These are phyloP conservation scores for Abramis brama DNA, from an alignment of 2,113 vertebrate species.

Conservation along the genomic window DNA sequence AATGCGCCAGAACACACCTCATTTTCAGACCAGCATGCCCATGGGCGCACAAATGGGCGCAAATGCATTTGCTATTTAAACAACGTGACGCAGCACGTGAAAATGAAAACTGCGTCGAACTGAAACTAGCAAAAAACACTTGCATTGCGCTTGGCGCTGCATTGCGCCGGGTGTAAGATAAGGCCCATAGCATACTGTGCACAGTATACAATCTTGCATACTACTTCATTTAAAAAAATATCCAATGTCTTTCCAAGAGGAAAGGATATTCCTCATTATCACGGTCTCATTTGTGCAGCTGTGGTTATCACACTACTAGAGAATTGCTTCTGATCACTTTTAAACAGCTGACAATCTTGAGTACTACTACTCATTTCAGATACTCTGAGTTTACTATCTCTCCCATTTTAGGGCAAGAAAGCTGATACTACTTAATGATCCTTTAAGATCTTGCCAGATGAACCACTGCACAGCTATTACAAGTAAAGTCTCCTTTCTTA, in stretches of 20 bases:
- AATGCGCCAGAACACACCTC: too few relatives aligned
- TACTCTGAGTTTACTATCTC: neutral
- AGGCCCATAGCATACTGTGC: neutral
- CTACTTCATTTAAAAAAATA: neutral
- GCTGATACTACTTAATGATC: conserved; percentile 15
- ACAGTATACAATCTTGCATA: neutral
- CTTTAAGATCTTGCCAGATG: conserved; percentile 26
- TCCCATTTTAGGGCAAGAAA: conserved; percentile 20
- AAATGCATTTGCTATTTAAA: too few relatives aligned
- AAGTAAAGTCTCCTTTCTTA: neutral
- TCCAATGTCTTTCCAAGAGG: neutral
- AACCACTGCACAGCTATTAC: neutral
- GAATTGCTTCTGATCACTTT: neutral
- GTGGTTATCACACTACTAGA: neutral
- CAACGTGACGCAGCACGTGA: too few relatives aligned
- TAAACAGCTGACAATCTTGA: neutral
- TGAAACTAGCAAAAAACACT: too few relatives aligned
- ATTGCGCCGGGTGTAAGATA: too few relatives aligned
- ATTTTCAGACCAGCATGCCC: too few relatives aligned
- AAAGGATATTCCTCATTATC: neutral
- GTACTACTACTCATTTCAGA: neutral
- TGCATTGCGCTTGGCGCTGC: too few relatives aligned
- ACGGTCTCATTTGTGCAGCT: neutral
- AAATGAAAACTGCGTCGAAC: too few relatives aligned
- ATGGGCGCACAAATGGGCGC: too few relatives aligned